Base-by-base conservation (phyloP, 2,888 invertebrate genomes). In the Cepaea hortensis region DNA sequence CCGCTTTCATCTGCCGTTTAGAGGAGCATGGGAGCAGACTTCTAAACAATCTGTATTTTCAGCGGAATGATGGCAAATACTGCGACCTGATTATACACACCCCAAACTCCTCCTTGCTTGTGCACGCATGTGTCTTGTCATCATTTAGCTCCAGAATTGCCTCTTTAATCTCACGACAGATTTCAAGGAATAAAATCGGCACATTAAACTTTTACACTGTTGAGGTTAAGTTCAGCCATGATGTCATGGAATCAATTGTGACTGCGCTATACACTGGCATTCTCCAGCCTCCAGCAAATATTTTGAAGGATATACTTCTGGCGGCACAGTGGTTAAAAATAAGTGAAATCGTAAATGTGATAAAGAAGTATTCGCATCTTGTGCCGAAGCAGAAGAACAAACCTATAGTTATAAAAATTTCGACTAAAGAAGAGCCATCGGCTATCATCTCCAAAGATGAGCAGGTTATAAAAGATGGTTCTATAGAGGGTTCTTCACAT, bases 41-140 rank as follows among this genome's bases (percentile, higher is more conserved):
- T 11, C 73, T 87, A 18, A 81, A 86, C 68, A 82, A 84, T 13
- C 86, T 90, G 20, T 77, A 85, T 77, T 68, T 76, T 7, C 90
- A 90, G 88, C 88, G 90, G 89, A 86, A 87, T 46, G 86, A 88
- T 11, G 65, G 75, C 11, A 48, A 79, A 62, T 76, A 85, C 46
- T 90, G 90, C 82, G 90, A 90, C 65, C 77, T 90, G 4, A 15
- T 55, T 3, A 61, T 90, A 11, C 72, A 50, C 20, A 50, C 85
- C 18, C 82, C 81, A 81, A 84, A 81, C 61, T 85, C 81, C 48
- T 61, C 82, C 18, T n/a, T 90, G 73, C 65, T 75, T n/a, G 88
- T 87, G 13, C 90, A 90, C 55, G 75, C 88, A 0, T 89, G 89
- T 50, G 86, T 90, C n/a, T 48, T 90, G 15, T 84, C 85, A 4